Evolutionary conservation across 1,140 invertebrate species (phyloP).

Genomic region (Rhagoletis zephyria): DNA sequence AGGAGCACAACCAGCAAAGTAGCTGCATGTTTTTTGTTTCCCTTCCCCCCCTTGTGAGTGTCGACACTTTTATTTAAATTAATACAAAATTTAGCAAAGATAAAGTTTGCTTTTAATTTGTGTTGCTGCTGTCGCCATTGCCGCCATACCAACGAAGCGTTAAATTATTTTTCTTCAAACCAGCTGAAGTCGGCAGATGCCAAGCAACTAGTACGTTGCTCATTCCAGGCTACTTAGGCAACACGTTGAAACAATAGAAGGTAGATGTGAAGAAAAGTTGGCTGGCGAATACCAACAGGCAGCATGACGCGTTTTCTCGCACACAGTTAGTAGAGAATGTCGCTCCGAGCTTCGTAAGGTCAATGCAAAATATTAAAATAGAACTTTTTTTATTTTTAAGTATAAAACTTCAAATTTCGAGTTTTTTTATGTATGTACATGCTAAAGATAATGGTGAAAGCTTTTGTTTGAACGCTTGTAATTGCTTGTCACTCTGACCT

Average conservation of each 20-base stretch:
- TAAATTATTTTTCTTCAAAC: slow-evolving; percentile 55
- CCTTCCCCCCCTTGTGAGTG: slow-evolving; percentile 28
- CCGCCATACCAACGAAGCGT: slow-evolving; percentile 48
- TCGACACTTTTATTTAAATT: slow-evolving; percentile 59
- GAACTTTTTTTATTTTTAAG: no score
- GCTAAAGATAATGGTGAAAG: no score
- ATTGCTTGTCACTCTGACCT: no score
- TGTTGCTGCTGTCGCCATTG: slow-evolving; percentile 18
- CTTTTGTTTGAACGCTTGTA: no score
- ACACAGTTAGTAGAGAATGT: no score
- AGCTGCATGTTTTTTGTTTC: slow-evolving; percentile 22
- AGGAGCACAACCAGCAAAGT: not conserved
- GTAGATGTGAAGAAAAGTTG: not conserved
- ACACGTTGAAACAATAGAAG: not conserved
- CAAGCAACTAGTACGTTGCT: not conserved
- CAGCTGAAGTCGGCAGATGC: not conserved
- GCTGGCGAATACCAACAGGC: not conserved
- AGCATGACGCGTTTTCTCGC: no score
- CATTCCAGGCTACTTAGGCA: not conserved
- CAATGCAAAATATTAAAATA: no score
- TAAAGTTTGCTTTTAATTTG: slow-evolving; percentile 59
- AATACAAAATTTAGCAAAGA: slow-evolving; percentile 57
- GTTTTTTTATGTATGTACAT: no score
- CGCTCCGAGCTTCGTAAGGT: no score
- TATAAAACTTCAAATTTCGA: no score